phyloP scores from a whole-genome alignment of 1,140 invertebrate genomes.

The Magallana ariakensis region DNA sequence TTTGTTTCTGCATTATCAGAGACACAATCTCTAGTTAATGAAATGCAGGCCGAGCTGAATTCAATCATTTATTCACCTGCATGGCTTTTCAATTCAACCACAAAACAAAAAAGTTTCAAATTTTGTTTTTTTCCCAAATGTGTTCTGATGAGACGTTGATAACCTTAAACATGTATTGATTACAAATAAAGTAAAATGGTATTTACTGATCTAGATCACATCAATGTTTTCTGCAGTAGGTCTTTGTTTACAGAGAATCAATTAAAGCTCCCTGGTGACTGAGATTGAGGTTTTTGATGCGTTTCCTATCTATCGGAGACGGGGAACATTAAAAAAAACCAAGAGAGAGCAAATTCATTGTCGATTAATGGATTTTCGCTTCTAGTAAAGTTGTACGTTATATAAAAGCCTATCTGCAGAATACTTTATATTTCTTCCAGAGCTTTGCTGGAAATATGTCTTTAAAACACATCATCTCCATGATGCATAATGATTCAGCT shows the following conservation, averaged over 20 bases:
- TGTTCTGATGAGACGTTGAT: constrained; percentile 3
- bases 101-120: neutral
- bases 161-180: constrained; percentile 23
- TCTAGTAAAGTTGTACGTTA: no score
- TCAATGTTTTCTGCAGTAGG: constrained; percentile 34
- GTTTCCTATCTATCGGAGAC: constrained; percentile 5
- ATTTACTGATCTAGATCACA: neutral
- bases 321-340: constrained; percentile 18
- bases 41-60: neutral
- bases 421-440: no score
- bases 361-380: neutral
- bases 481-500: no score
- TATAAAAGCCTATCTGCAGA: no score
- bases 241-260: constrained; percentile 36
- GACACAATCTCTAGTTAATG: no score
- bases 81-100: neutral
- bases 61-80: constrained; percentile 6
- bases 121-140: neutral
- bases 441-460: no score
- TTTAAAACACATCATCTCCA: no score
- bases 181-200: neutral
- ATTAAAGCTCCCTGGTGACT: constrained; percentile 32
- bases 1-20: no score
- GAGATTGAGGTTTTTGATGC: neutral
- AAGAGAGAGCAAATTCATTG: neutral